Base-by-base conservation (phyloP, 2,888 invertebrate species). In the Drosophila flavopinicola region DNA sequence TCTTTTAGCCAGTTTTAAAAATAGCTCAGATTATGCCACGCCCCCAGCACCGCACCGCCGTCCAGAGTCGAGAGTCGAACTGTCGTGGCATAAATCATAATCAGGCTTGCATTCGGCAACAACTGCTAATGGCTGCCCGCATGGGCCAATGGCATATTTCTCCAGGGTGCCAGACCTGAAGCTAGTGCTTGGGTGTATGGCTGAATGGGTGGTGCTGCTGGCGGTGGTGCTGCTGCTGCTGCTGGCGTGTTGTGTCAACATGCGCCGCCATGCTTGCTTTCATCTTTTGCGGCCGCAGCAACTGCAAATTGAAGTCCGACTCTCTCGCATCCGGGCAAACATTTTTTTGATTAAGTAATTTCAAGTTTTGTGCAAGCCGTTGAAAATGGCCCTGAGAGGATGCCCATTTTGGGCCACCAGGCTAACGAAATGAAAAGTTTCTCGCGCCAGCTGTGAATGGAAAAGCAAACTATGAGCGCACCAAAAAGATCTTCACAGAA, bases 301-400 rank as follows among this genome's bases (percentile, higher is more conserved):
- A 73, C 61, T 70, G 74, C 71, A 71, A 71, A 63, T 56, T 78
- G 60, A 71, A 80, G 63, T 65, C 61, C 6, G 13, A 42, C 30
- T 37, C 25, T n/a, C 35, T 9, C 11, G 5, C 27, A 10, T 15
- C 23, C 29, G 24, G 30, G 44, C 41, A 56, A 56, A 59, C 38
- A 59, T 10, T 45, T 38, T 78, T 71, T 75, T 80, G 78, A 82
- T 76, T 74, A 76, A 70, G 48, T 70, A 56, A 80, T 79, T 79
- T 79, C 57, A 79, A 79, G 79, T 76, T 78, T 78, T 70, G 65
- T 73, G 78, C 66, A 79, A 79, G 78, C 78, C 73, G 61, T 48
- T 47, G 30, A 64, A 74, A 72, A 49, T 65, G 38, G 23, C 56
- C 23, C 25, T 11, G 9, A 54, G 41, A 27, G 41, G 29, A 38